Evolutionary conservation across 2,888 invertebrate genomes (phyloP).

Genomic region (Altica lythri): DNA sequence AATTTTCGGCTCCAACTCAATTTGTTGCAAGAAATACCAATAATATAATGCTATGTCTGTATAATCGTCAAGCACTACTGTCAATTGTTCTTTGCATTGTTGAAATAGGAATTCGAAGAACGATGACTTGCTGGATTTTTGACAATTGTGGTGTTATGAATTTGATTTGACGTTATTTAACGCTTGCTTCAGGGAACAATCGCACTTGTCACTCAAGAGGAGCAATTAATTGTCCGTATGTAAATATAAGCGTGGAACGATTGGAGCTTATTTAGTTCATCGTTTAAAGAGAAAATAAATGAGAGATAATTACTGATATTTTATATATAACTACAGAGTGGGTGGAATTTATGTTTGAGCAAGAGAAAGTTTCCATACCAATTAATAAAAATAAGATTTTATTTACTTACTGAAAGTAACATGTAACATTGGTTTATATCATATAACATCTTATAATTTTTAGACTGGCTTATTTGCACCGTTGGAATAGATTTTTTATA

Average conservation of each 20-base stretch:
- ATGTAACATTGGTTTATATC: too few species aligned
- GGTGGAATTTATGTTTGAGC: too few species aligned
- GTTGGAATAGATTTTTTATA: too few species aligned
- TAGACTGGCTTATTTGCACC: too few species aligned
- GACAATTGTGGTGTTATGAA: constrained; percentile 23
- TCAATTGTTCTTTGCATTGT: constrained; percentile 23
- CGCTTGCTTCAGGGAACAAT: constrained; percentile 23
- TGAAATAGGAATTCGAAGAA: constrained; percentile 27
- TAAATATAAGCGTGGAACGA: constrained; percentile 17
- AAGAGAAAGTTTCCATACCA: too few species aligned
- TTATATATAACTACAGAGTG: too few species aligned
- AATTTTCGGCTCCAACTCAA: constrained; percentile 21
- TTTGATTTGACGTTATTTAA: constrained; percentile 29
- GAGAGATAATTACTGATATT: not conserved
- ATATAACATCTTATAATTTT: too few species aligned
- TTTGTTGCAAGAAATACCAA: constrained; percentile 8
- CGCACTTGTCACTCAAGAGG: constrained; percentile 27
- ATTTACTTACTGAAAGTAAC: too few species aligned
- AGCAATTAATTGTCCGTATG: constrained; percentile 25
- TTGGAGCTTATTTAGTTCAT: constrained; percentile 18
- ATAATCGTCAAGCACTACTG: constrained; percentile 18
- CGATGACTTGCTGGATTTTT: constrained; percentile 21
- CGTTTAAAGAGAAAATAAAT: not conserved
- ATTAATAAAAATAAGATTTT: too few species aligned
- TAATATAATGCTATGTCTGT: constrained; percentile 2